Percentiles rank a stretch among this genome's conserved stretches.
phyloP scores from a whole-genome alignment of 2,113 vertebrate genomes.

The Urocitellus parryii region DNA sequence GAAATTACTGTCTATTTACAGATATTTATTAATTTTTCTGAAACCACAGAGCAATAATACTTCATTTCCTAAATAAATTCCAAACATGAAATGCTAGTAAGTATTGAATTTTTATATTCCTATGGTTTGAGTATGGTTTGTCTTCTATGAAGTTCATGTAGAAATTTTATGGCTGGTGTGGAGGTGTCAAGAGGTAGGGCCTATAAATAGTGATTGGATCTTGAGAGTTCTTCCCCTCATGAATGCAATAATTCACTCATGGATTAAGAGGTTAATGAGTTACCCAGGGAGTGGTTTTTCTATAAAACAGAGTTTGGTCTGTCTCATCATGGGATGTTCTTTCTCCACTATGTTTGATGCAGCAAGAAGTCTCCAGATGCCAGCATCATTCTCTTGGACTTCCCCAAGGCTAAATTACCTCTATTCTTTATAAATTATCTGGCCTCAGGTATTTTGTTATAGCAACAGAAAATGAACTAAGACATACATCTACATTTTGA shows the following conservation, averaged over 20 bases:
- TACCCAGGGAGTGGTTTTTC: not conserved
- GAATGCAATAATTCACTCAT: not conserved
- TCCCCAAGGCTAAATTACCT: not conserved
- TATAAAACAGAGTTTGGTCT: not conserved
- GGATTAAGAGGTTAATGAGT: not conserved
- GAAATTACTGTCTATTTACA: constrained; percentile 76
- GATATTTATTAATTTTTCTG: constrained; percentile 76
- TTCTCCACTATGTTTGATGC: not conserved
- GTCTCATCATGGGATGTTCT: not conserved
- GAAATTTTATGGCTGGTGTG: not conserved
- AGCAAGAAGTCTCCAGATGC: not conserved
- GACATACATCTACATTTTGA: constrained; percentile 46
- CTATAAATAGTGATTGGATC: not conserved
- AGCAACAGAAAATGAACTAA: not conserved
- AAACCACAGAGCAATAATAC: constrained; percentile 50
- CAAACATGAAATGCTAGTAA: constrained; percentile 47
- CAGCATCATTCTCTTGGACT: not conserved
- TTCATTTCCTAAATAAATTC: constrained; percentile 72
- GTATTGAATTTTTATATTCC: constrained; percentile 32
- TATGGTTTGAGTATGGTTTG: not conserved
- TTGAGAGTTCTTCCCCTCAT: not conserved
- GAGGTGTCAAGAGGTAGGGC: no score
- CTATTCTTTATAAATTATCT: not conserved
- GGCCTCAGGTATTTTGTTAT: not conserved
- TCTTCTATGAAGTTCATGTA: not conserved